These are phyloP conservation scores for Kryptopterus vitreolus DNA, from an alignment of 2,797 vertebrate species.

Conservation along the genomic window DNA sequence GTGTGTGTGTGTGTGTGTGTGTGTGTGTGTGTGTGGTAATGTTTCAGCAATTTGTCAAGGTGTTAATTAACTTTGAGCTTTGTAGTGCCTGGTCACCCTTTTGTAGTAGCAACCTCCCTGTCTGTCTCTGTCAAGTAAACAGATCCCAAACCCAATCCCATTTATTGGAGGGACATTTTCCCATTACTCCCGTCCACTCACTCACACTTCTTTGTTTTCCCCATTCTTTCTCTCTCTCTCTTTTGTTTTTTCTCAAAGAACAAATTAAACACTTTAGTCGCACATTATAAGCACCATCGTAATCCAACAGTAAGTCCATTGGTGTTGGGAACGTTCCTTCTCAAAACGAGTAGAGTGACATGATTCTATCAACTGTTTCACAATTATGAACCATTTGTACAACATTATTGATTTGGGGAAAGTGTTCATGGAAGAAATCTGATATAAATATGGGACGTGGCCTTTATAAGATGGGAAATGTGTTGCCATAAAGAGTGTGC, in stretches of 20 bases:
- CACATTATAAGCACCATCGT: background rate
- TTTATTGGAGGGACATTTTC: background rate
- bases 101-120: constrained; percentile 4
- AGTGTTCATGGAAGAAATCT: background rate
- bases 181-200: background rate
- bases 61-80: constrained; percentile 46
- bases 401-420: background rate
- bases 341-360: background rate
- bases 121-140: background rate
- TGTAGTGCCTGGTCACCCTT: background rate
- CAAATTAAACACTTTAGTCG: background rate
- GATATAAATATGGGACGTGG: background rate
- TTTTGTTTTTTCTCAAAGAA: background rate
- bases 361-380: background rate
- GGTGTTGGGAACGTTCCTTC: background rate
- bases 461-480: background rate
- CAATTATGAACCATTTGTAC: no score
- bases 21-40: background rate
- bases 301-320: no score
- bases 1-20: background rate
- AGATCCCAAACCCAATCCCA: constrained; percentile 9
- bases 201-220: background rate
- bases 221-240: no score
- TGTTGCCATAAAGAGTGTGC: background rate
- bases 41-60: constrained; percentile 31